Percentiles rank a stretch among this genome's conserved stretches.
Evolutionary conservation across 2,797 vertebrate genomes (phyloP).

Genomic region (Phrynocephalus guinanensis): DNA sequence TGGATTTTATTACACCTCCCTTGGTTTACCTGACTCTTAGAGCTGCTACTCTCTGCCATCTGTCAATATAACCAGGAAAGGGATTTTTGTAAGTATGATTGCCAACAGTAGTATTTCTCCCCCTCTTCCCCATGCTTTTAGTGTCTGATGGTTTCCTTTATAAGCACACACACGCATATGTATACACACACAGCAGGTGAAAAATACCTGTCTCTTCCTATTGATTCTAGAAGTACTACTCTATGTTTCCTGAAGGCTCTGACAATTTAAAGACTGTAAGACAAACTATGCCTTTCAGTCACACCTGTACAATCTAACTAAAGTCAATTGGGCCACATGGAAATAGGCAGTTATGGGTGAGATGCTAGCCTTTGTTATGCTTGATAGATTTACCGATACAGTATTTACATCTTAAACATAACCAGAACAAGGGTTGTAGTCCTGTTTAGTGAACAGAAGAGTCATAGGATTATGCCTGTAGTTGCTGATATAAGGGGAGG

Average conservation of each 20-base stretch:
- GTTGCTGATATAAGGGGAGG: no score
- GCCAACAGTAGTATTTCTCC: background rate
- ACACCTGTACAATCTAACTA: background rate
- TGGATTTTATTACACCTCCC: conserved; percentile 63
- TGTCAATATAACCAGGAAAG: conserved; percentile 57
- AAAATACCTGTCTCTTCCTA: conserved; percentile 38
- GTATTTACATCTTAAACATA: conserved; percentile 7
- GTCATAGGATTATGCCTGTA: background rate
- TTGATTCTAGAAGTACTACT: conserved; percentile 34
- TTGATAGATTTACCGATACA: conserved; percentile 19
- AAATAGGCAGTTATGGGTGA: background rate
- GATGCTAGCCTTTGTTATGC: background rate
- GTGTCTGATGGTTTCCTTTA: background rate
- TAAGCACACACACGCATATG: background rate
- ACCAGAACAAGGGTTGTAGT: background rate
- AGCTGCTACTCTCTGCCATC: conserved; percentile 58
- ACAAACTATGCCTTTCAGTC: conserved; percentile 33
- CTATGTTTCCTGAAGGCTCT: conserved; percentile 37
- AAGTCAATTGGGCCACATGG: background rate
- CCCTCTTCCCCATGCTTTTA: conserved; percentile 12
- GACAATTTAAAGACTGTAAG: conserved; percentile 39
- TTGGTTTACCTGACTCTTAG: conserved; percentile 35
- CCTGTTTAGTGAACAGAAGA: background rate
- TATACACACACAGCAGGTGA: conserved; percentile 32
- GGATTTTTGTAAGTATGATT: conserved; percentile 21